A percentile compares a stretch with the other conserved stretches of the same genome.
Evolutionary conservation across 2,888 invertebrate species (phyloP).

Genomic region (Odontomyia ornata): DNA sequence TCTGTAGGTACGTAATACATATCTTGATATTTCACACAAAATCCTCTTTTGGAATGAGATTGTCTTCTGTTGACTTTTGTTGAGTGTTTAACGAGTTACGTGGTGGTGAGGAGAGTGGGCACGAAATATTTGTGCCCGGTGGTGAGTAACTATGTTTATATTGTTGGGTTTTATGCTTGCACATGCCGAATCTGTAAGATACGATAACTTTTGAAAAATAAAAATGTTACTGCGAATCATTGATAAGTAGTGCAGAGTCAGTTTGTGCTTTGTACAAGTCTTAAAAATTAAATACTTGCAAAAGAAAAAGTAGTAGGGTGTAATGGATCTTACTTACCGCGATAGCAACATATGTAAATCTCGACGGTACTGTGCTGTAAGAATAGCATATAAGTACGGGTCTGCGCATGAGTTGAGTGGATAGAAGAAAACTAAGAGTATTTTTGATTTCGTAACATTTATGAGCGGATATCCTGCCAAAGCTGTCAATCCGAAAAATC

Average conservation of each 20-base stretch:
- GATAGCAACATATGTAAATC: constrained; percentile 76
- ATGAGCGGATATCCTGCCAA: constrained; percentile 85
- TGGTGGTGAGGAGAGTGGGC: constrained; percentile 49
- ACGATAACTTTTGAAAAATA: background rate
- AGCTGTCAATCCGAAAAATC: constrained; percentile 88
- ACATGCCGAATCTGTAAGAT: constrained; percentile 67
- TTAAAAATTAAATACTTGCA: no score
- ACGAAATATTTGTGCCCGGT: constrained; percentile 56
- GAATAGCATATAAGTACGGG: constrained; percentile 89
- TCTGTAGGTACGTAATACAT: background rate
- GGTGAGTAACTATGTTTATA: constrained; percentile 63
- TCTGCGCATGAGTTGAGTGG: constrained; percentile 92
- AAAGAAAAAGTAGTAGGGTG: no score
- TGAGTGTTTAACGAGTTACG: constrained; percentile 37
- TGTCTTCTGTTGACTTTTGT: constrained; percentile 13
- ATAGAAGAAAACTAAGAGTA: constrained; percentile 88
- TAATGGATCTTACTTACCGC: constrained; percentile 69
- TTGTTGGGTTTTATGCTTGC: constrained; percentile 65
- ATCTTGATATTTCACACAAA: constrained; percentile 55
- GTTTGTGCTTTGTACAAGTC: no score
- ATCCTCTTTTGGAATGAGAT: constrained; percentile 54
- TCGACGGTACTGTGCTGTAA: constrained; percentile 85
- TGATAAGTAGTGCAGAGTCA: no score
- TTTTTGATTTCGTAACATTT: constrained; percentile 81
- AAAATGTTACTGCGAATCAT: no score